These are phyloP conservation scores for Tetraneura akinire DNA, from an alignment of 1,140 invertebrate species.

Conservation along the genomic window DNA sequence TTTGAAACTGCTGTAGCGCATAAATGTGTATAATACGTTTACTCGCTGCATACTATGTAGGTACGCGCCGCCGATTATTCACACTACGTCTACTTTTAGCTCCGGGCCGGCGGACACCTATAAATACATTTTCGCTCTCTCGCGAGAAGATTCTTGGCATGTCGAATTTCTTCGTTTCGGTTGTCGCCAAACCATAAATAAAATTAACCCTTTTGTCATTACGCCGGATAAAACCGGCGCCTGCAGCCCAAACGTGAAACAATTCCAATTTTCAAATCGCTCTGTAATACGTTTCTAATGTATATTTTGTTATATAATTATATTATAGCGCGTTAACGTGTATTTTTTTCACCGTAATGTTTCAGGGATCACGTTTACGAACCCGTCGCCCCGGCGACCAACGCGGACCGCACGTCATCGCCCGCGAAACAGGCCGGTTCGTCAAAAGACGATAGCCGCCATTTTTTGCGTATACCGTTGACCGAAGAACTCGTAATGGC, in stretches of 20 bases:
- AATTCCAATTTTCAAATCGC: background rate
- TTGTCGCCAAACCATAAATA: constrained; percentile 42
- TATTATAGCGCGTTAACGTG: no score
- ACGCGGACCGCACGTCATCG: constrained; percentile 46
- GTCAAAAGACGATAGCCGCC: constrained; percentile 37
- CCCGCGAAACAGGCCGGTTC: constrained; percentile 49
- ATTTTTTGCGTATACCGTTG: constrained; percentile 46
- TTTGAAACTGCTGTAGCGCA: no score
- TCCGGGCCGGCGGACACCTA: constrained; percentile 24
- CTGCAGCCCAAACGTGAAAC: background rate
- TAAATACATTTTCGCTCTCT: constrained; percentile 48
- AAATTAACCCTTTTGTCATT: constrained; percentile 39
- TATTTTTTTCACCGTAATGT: no score
- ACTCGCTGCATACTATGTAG: background rate
- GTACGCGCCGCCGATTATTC: background rate
- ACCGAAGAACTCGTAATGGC: constrained; percentile 52
- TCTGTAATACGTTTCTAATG: no score
- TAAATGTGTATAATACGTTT: no score
- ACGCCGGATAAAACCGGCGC: background rate
- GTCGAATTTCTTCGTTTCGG: constrained; percentile 22
- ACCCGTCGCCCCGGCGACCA: constrained; percentile 63
- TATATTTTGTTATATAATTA: constrained; percentile 1
- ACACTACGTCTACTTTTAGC: constrained; percentile 47
- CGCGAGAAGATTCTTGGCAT: constrained; percentile 41
- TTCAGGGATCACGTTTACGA: constrained; percentile 86